Evolutionary conservation across 1,140 invertebrate genomes (phyloP).

Genomic region (Zaprionus tsacasi): DNA sequence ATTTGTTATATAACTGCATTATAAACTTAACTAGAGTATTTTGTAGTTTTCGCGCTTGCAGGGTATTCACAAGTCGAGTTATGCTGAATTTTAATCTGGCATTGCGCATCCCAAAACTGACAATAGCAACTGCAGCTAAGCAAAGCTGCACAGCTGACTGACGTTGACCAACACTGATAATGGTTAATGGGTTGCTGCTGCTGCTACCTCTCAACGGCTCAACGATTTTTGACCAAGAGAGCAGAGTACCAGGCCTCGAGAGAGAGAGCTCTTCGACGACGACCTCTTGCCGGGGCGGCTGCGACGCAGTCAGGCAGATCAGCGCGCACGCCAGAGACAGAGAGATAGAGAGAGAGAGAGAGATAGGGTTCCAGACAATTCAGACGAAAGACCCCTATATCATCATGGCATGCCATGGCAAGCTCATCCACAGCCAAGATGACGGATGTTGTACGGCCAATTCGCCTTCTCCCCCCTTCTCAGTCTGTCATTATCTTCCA

Average conservation of each 20-base stretch:
- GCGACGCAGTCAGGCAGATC: slow-evolving; percentile 77
- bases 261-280: slow-evolving; percentile 25
- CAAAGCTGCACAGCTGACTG: slow-evolving; percentile 52
- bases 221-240: slow-evolving; percentile 59
- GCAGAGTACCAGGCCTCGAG: slow-evolving; percentile 3
- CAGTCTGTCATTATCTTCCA: slow-evolving; percentile 30
- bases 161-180: slow-evolving; percentile 53
- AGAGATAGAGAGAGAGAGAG: slow-evolving; percentile 17
- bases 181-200: slow-evolving; percentile 11
- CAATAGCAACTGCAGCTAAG: slow-evolving; percentile 42
- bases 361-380: slow-evolving; percentile 4
- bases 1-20: background rate
- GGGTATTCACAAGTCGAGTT: slow-evolving; percentile 8
- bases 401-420: slow-evolving; percentile 31
- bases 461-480: slow-evolving; percentile 15
- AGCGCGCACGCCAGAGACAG: slow-evolving; percentile 72
- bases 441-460: slow-evolving; percentile 72
- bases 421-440: slow-evolving; percentile 68
- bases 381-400: slow-evolving; percentile 35
- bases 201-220: slow-evolving; percentile 52
- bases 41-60: background rate
- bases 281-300: slow-evolving; percentile 59
- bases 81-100: background rate
- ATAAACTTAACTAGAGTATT: background rate
- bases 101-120: slow-evolving; percentile 19